A percentile compares a stretch with the other conserved stretches of the same genome.
Evolutionary conservation across 2,797 vertebrate genomes (phyloP).

Genomic region (Schizopygopsis pylzovi): DNA sequence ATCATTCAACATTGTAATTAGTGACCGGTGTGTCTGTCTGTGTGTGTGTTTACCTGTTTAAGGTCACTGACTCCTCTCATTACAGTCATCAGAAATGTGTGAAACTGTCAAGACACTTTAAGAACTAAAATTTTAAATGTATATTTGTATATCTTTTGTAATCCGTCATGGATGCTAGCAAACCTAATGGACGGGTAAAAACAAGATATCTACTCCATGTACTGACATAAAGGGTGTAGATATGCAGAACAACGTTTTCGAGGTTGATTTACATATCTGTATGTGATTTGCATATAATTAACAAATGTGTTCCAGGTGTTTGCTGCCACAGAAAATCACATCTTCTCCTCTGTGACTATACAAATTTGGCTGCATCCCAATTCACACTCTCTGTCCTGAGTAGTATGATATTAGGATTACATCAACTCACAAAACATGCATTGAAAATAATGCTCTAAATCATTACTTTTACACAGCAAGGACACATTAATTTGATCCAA

Average conservation of each 20-base stretch:
- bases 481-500: background rate
- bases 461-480: background rate
- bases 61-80: background rate
- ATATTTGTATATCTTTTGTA: background rate
- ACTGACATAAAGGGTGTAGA: background rate
- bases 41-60: background rate
- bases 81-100: background rate
- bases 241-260: background rate
- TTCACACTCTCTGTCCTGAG: background rate
- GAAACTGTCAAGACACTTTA: background rate
- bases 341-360: background rate
- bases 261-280: background rate
- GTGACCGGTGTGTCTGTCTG: background rate
- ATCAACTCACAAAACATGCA: no score
- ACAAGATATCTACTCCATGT: background rate
- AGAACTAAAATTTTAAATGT: background rate
- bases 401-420: background rate
- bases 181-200: background rate
- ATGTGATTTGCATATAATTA: constrained; percentile 1
- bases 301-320: background rate
- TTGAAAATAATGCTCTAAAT: background rate
- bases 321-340: background rate
- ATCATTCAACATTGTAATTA: background rate
- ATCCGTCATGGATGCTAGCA: no score
- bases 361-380: background rate